A percentile compares a stretch with the other conserved stretches of the same genome.
phyloP scores from a whole-genome alignment of 2,113 vertebrate species.

The Charina bottae region DNA sequence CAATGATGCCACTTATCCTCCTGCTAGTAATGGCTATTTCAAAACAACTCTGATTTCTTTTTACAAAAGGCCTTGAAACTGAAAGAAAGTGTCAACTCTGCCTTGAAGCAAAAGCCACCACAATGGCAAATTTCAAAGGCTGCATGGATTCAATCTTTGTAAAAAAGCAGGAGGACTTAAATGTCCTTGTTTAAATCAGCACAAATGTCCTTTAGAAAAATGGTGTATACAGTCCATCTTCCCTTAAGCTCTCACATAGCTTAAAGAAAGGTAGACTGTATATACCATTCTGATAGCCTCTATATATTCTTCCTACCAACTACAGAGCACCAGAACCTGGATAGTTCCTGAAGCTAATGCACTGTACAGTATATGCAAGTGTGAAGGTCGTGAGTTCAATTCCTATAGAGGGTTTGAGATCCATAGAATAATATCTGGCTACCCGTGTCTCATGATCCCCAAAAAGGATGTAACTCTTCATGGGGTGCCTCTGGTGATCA shows the following conservation, averaged over 20 bases:
- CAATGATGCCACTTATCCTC: slow-evolving; percentile 69
- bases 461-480: not conserved
- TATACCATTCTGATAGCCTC: not conserved
- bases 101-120: not conserved
- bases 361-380: not conserved
- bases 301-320: not conserved
- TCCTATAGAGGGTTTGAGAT: not conserved
- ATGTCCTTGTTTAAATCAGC: not conserved
- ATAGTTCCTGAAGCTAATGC: not conserved
- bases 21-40: slow-evolving; percentile 75
- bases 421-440: not conserved
- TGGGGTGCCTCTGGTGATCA: not conserved
- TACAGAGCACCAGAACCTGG: not conserved
- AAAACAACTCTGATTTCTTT: slow-evolving; percentile 82
- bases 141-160: not conserved
- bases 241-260: not conserved
- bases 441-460: not conserved
- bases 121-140: not conserved
- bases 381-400: not conserved
- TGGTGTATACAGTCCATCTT: not conserved
- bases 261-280: not conserved
- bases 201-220: not conserved
- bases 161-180: not conserved
- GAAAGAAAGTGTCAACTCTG: not conserved
- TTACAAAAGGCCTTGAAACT: not conserved